Evolutionary conservation across 2,113 vertebrate genomes (phyloP).

Genomic region (Spheniscus mendiculus): DNA sequence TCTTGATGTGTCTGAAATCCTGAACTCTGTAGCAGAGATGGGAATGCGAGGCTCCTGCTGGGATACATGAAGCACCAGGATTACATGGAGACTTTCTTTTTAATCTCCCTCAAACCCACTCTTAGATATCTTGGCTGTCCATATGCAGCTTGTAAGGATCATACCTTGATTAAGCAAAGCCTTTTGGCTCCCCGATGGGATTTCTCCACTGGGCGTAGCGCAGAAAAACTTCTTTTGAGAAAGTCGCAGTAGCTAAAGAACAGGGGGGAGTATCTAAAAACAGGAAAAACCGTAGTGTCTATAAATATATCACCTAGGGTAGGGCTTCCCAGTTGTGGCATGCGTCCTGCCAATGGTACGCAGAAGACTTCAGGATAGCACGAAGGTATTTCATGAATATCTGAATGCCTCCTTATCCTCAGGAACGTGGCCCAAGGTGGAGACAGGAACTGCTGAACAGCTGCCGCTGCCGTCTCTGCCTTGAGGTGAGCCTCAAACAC

Average conservation of each 20-base stretch:
- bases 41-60: rapidly evolving
- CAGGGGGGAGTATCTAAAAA: background rate
- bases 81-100: background rate
- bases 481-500: rapidly evolving
- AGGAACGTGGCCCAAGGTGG: background rate
- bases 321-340: background rate
- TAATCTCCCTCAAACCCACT: background rate
- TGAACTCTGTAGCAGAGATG: background rate
- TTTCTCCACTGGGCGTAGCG: background rate
- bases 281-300: rapidly evolving
- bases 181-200: background rate
- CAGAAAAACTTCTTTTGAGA: background rate
- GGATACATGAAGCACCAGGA: background rate
- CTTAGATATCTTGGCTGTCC: background rate
- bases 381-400: background rate
- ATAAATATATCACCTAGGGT: background rate
- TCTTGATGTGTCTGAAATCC: background rate
- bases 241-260: background rate
- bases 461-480: background rate
- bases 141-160: background rate
- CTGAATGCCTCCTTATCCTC: background rate
- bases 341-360: rapidly evolving
- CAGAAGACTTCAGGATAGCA: background rate
- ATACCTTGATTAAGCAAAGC: background rate
- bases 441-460: background rate